Evolutionary conservation across 2,113 vertebrate species (phyloP).

Genomic region (Mohoua ochrocephala): DNA sequence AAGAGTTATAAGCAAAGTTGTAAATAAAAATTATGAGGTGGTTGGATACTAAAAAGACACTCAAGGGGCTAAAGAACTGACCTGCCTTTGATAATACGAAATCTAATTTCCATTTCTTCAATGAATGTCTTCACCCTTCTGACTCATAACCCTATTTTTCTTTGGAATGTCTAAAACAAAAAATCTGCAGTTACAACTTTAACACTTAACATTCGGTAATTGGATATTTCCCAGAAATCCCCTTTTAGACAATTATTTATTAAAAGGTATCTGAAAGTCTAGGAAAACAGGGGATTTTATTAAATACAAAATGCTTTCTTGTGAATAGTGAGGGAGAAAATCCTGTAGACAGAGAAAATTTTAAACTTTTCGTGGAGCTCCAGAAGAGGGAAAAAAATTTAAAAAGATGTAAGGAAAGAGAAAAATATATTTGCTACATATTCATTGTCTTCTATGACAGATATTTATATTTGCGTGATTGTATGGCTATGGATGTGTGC

Average conservation of each 20-base stretch:
- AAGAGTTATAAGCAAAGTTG: not conserved
- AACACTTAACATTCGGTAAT: not conserved
- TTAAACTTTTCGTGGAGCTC: not conserved
- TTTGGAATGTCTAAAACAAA: not conserved
- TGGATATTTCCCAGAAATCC: not conserved
- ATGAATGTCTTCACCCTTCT: not conserved
- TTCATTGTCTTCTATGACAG: not conserved
- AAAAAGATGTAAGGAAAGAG: not conserved
- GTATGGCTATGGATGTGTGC: not conserved
- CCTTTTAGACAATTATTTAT: not conserved
- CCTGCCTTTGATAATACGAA: not conserved
- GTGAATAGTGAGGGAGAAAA: not conserved
- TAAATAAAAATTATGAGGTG: not conserved
- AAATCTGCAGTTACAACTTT: not conserved
- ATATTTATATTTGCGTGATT: not conserved
- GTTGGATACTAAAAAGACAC: not conserved
- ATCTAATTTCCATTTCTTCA: not conserved
- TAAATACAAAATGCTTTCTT: not conserved
- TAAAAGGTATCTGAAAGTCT: not conserved
- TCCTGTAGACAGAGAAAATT: not conserved
- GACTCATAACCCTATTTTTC: not conserved
- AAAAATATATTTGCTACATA: not conserved
- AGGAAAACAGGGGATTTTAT: not conserved
- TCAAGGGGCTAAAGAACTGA: not conserved
- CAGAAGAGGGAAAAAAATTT: not conserved